Base-by-base conservation (phyloP, 1,140 invertebrate genomes). In the Pseudomyrmex dendroicus region DNA sequence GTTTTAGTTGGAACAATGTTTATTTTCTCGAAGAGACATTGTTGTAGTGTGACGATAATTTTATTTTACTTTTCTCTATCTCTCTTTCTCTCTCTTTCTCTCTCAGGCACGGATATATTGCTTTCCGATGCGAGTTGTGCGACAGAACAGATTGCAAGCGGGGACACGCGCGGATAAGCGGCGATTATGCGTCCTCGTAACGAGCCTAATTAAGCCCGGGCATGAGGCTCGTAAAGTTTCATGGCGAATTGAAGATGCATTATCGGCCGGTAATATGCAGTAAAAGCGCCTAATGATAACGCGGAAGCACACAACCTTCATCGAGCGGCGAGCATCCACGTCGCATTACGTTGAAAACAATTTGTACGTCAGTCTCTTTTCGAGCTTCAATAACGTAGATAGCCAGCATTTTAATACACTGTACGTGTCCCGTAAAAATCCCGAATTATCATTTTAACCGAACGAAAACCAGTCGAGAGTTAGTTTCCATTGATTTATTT, bases 221-320 rank as follows among this genome's bases (percentile, higher is more conserved):
- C 61, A 12, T 73, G n/a, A n/a, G 0, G 59, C 73, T 76, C 73
- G 73, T 76, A 76, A 76, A 76, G 61, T 76, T 76, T 76, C 61
- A 76, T 66, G 73, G 25, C 25, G 25, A 76, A 76, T 63, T 76
- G 59, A 76, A 76, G 73, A 76, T 76, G 48, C 61, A 76, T 76
- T 76, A 76, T 76, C 61, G 73, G 17, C 22, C 61, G 10, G 61
- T 76, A 76, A 76, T 76, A 76, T 76, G 73, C 73, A 76, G 73
- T 76, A 64, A 76, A 76, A 76, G 17, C 48, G 12, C 25, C n/a
- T 76, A 76, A 76, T 76, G 73, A 76, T 56, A 76, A 63, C 73
- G 61, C 46, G 46, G 25, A 22, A 25, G 64, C 35, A 20, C 57
- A 12, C 57, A 25, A 25, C 3, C 61, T 54, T 76, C 73, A 61